Evolutionary conservation across 1,140 invertebrate genomes (phyloP), one percentile per base, ranked within the genome.

Genomic region (Propsilocerus akamusi): DNA sequence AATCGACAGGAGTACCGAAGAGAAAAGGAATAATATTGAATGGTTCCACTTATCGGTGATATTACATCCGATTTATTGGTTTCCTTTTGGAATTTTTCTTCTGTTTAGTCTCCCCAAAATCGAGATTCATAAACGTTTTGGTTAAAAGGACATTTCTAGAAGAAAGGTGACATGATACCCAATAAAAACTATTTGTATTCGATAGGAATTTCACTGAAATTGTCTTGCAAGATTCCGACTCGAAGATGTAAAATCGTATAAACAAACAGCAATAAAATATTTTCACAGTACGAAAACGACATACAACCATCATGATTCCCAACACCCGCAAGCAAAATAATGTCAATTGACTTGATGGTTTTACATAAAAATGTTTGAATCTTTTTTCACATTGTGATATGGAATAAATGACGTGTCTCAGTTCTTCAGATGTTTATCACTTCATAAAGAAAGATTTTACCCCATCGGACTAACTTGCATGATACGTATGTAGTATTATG

Each of bases 101-200:
- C 20, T 17, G 14, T 14, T 37, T 17, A 6, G 12, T 37, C n/a
- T n/a, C 28, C n/a, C 6, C n/a, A 30, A 11, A 30, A n/a, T 30
- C 28, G 28, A 30, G n/a, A 30, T 30, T 30, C 28, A 3, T n/a
- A 30, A 11, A 11, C 28, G n/a, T 30, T 30, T 30, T n/a, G 10
- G n/a, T n/a, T n/a, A n/a, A n/a, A n/a, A n/a, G 28, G 28, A 30
- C 10, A 3, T 3, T 11, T 8, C 10, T 17, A 37, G 2, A 14
- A 37, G 17, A 37, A 37, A 37, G 32, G 32, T 37, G 32, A 37
- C 32, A 37, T 37, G 32, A 17, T 17, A 37, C n/a, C 20, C 32
- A 37, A 37, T 37, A 37, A 37, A 37, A 37, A 37, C 32, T 37
- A 37, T 37, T n/a, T n/a, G n/a, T n/a, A n/a, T n/a, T 37, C n/a